These are phyloP conservation scores for Branchipolynoe longqiensis DNA, from an alignment of 2,888 invertebrate genomes.

Conservation along the genomic window DNA sequence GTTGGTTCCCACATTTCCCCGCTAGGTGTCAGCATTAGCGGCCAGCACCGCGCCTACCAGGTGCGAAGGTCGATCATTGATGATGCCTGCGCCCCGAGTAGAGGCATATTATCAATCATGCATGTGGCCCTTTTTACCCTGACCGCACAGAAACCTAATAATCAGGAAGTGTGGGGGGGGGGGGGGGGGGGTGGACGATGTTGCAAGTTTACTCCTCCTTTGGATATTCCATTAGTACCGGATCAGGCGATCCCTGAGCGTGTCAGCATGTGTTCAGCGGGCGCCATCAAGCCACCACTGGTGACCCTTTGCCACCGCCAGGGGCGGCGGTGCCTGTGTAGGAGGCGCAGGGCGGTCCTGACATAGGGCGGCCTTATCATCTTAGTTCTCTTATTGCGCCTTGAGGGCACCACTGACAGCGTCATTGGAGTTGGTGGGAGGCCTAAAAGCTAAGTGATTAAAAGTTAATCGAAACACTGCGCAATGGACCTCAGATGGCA, in stretches of 20 bases:
- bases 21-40: background rate
- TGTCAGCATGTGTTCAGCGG: too few relatives aligned
- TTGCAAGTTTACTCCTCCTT: background rate
- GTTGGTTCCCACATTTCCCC: background rate
- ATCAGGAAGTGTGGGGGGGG: too few relatives aligned
- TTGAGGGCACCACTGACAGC: background rate
- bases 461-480: background rate
- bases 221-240: background rate
- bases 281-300: background rate
- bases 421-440: conserved; percentile 6
- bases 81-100: background rate
- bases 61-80: conserved; percentile 28
- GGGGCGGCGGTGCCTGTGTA: too few relatives aligned
- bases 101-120: conserved; percentile 29
- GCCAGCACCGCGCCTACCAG: background rate
- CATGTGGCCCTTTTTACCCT: background rate
- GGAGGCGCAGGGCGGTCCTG: background rate
- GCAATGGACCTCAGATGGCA: too few relatives aligned
- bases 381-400: too few relatives aligned
- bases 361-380: background rate
- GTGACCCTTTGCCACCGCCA: background rate
- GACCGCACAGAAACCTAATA: background rate
- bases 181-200: too few relatives aligned
- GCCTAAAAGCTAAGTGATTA: conserved; percentile 37
- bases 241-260: background rate